Evolutionary conservation across 2,888 invertebrate genomes (phyloP).

Genomic region (Sminthurides aquaticus): DNA sequence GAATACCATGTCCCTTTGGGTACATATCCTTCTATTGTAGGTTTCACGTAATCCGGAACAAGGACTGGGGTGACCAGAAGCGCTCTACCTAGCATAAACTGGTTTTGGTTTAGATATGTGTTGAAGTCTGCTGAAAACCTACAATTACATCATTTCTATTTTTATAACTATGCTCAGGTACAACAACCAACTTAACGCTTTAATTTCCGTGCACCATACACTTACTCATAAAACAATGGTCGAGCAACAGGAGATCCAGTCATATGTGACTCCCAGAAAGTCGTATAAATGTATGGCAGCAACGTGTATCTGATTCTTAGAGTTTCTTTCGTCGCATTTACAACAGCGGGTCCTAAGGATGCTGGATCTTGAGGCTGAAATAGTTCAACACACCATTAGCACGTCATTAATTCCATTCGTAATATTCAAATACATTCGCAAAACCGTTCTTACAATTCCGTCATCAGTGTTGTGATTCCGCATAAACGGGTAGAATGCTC

Average conservation of each 20-base stretch:
- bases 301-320: constrained; percentile 62
- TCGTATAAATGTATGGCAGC: constrained; percentile 72
- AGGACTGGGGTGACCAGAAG: constrained; percentile 68
- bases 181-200: too few species aligned
- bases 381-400: too few species aligned
- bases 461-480: constrained; percentile 65
- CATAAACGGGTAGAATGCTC: constrained; percentile 80
- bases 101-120: constrained; percentile 62
- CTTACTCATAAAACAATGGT: constrained; percentile 54
- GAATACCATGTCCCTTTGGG: constrained; percentile 65
- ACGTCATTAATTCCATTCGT: too few species aligned
- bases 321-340: constrained; percentile 59
- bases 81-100: constrained; percentile 69
- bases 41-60: constrained; percentile 46
- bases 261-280: constrained; percentile 66
- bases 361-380: constrained; percentile 76
- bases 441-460: constrained; percentile 33
- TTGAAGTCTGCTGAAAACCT: constrained; percentile 58
- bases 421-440: too few species aligned
- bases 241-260: constrained; percentile 67
- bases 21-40: constrained; percentile 54
- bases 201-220: too few species aligned
- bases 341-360: constrained; percentile 61
- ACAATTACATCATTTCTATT: too few species aligned
- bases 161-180: too few species aligned